Conservation (phyloP, 2,797 vertebrate species). For the Meriones psammophilus region DNA sequence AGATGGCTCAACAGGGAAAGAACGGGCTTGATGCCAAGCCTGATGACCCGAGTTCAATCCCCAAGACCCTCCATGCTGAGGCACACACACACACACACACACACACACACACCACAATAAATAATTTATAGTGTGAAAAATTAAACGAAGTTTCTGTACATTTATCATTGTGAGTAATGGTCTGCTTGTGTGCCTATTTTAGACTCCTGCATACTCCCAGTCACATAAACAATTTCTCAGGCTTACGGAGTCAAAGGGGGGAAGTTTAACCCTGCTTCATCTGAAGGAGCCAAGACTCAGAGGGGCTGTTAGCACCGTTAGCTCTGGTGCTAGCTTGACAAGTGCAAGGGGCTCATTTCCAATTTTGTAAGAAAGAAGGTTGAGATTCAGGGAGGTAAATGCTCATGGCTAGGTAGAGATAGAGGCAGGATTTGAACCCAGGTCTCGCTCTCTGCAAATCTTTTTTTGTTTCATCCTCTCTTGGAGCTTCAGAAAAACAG, state of each 20-base stretch:
- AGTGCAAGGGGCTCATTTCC: background rate
- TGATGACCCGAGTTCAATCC: background rate
- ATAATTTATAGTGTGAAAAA: background rate
- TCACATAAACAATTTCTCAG: background rate
- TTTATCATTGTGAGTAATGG: background rate
- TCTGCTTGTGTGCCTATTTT: background rate
- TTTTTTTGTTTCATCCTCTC: background rate
- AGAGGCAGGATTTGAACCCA: background rate
- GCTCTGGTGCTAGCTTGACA: background rate
- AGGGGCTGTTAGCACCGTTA: background rate
- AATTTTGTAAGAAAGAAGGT: background rate
- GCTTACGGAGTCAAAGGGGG: background rate
- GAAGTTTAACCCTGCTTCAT: background rate
- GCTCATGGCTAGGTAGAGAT: background rate
- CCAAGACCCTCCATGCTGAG: background rate
- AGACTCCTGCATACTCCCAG: background rate
- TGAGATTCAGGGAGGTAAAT: background rate
- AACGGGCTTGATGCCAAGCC: background rate
- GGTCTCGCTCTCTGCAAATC: background rate
- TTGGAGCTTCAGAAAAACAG: background rate
- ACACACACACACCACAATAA: background rate
- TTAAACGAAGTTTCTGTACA: background rate
- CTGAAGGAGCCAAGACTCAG: background rate
- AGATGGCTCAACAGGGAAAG: background rate
- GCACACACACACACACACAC: background rate